A percentile compares a stretch with the other conserved stretches of the same genome.
These are phyloP conservation scores for Clivina fossor DNA, from an alignment of 2,888 invertebrate genomes.

Conservation along the genomic window DNA sequence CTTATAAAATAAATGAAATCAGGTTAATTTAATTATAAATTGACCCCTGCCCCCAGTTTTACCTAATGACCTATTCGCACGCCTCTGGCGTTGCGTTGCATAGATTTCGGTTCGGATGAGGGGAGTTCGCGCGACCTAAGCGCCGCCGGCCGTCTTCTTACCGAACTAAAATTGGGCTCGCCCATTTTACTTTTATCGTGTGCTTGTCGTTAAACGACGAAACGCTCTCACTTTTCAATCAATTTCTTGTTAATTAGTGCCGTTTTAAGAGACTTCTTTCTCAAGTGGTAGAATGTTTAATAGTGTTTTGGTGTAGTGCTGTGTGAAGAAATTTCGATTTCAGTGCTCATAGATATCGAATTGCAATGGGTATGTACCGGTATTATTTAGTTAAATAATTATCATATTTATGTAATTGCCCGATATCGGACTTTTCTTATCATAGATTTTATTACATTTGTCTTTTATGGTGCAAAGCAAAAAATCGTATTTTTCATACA, in stretches of 20 bases:
- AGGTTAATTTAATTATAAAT: slow-evolving; percentile 15
- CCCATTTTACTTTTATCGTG: slow-evolving; percentile 22
- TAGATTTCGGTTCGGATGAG: too few species aligned
- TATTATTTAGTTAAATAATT: background rate
- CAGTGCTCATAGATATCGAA: background rate
- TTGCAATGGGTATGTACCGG: slow-evolving; percentile 10
- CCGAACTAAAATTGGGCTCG: slow-evolving; percentile 18
- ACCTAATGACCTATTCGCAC: slow-evolving; percentile 21
- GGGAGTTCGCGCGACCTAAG: background rate
- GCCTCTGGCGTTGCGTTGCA: slow-evolving; percentile 6
- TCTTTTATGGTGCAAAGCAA: too few species aligned
- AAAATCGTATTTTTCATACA: too few species aligned
- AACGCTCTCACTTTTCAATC: slow-evolving; percentile 20
- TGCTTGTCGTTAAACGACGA: background rate
- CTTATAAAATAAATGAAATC: background rate
- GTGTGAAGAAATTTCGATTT: background rate
- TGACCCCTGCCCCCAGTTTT: slow-evolving; percentile 4
- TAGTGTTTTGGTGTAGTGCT: slow-evolving; percentile 5
- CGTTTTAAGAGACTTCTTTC: slow-evolving; percentile 2
- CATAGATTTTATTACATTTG: too few species aligned
- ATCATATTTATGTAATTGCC: slow-evolving; percentile 2
- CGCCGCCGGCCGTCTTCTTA: slow-evolving; percentile 9
- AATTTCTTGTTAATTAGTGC: slow-evolving; percentile 13
- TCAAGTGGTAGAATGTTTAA: slow-evolving; percentile 12
- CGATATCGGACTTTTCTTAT: background rate